phyloP scores from a whole-genome alignment of 1,140 invertebrate species.

The Anthonomus grandis region DNA sequence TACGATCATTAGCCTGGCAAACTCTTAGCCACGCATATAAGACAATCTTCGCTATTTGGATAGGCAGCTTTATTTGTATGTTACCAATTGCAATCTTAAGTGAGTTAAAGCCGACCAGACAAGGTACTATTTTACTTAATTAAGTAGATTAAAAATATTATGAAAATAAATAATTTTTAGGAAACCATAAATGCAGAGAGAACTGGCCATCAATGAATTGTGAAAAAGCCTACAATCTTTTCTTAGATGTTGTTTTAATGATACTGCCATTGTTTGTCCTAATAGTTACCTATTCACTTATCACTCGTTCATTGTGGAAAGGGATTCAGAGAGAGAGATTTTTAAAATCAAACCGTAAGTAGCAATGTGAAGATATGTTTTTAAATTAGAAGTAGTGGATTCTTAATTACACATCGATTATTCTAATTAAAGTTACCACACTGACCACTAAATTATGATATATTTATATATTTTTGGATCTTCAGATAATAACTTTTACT shows the following conservation, averaged over 20 bases:
- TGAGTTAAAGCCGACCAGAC: slow-evolving; percentile 57
- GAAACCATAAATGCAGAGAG: slow-evolving; percentile 67
- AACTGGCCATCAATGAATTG: slow-evolving; percentile 62
- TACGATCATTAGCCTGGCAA: slow-evolving; percentile 64
- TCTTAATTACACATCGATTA: too few species aligned
- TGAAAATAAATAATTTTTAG: slow-evolving; percentile 17
- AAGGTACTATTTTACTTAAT: slow-evolving; percentile 52
- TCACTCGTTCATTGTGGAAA: slow-evolving; percentile 40
- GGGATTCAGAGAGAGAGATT: slow-evolving; percentile 39
- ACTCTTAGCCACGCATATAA: slow-evolving; percentile 63
- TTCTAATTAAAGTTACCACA: too few species aligned
- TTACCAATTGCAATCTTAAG: slow-evolving; percentile 64
- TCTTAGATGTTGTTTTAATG: slow-evolving; percentile 68
- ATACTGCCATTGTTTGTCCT: slow-evolving; percentile 74
- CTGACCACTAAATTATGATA: too few species aligned
- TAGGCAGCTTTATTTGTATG: slow-evolving; percentile 54
- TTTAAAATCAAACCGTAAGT: too few species aligned
- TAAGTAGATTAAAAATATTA: neutral
- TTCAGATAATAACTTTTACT: too few species aligned
- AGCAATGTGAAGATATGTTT: too few species aligned
- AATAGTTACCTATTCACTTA: slow-evolving; percentile 65
- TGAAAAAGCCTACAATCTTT: slow-evolving; percentile 71
- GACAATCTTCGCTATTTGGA: slow-evolving; percentile 55
- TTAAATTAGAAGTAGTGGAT: too few species aligned
- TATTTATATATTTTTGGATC: too few species aligned